A percentile compares a stretch with the other conserved stretches of the same genome.
Evolutionary conservation across 2,797 vertebrate genomes (phyloP).

Genomic region (Cirrhinus molitorella): DNA sequence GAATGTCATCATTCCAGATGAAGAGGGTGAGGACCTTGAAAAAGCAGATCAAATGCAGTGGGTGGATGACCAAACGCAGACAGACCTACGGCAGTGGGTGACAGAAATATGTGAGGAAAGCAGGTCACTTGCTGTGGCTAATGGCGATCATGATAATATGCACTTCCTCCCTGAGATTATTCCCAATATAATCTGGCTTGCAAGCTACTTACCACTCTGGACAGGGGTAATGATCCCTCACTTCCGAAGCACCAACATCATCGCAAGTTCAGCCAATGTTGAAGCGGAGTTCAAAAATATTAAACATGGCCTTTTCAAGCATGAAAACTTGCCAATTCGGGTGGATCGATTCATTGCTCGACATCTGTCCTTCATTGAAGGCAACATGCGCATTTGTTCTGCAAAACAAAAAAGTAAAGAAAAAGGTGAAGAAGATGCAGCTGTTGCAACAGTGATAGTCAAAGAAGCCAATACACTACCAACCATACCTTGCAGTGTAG

Average conservation of each 20-base stretch:
- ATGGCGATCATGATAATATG: constrained; percentile 47
- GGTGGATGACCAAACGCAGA: background rate
- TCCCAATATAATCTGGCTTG: too few species aligned
- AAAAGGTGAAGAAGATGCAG: constrained; percentile 5
- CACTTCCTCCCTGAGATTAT: constrained; percentile 56
- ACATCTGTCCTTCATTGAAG: constrained; percentile 45
- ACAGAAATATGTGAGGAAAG: constrained; percentile 51
- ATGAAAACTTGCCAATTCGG: constrained; percentile 46
- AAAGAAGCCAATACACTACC: background rate
- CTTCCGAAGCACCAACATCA: too few species aligned
- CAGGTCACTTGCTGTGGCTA: constrained; percentile 27
- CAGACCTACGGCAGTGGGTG: constrained; percentile 25
- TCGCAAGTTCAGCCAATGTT: too few species aligned
- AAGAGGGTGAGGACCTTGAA: background rate
- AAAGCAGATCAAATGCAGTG: background rate
- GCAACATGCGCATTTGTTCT: constrained; percentile 35
- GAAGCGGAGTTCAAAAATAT: too few species aligned
- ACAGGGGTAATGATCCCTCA: too few species aligned
- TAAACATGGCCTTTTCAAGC: too few species aligned
- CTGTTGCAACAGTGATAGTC: background rate
- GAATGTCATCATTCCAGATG: background rate
- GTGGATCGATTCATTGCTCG: constrained; percentile 41
- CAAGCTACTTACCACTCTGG: too few species aligned
- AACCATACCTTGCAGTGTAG: background rate
- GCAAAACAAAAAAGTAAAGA: constrained; percentile 14